Evolutionary conservation across 2,113 vertebrate species (phyloP).

Genomic region (Holacanthus passer): DNA sequence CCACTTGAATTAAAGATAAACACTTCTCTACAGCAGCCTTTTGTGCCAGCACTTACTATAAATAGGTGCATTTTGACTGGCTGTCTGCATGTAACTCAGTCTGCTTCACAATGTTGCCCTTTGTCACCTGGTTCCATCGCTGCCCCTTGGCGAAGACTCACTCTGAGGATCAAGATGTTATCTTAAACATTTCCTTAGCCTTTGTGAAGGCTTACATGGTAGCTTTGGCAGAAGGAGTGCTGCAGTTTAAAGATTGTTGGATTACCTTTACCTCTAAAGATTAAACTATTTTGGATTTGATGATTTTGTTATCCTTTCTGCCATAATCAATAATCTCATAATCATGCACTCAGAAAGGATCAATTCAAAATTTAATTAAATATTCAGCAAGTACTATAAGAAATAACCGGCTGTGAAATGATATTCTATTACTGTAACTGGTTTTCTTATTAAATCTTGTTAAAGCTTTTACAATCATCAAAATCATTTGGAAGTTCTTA

Average conservation of each 20-base stretch:
- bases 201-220: background rate
- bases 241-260: background rate
- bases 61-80: slow-evolving; percentile 68
- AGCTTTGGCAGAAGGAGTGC: background rate
- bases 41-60: slow-evolving; percentile 71
- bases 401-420: background rate
- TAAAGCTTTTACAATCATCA: background rate
- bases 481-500: background rate
- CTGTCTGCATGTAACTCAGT: slow-evolving; percentile 57
- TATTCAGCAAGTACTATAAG: no score
- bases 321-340: background rate
- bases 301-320: background rate
- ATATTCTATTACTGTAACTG: background rate
- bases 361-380: background rate
- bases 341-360: background rate
- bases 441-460: background rate
- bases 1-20: slow-evolving; percentile 81
- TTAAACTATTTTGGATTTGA: background rate
- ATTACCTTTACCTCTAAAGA: background rate
- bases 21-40: slow-evolving; percentile 45
- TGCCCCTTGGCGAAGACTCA: slow-evolving; percentile 39
- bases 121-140: slow-evolving; percentile 46
- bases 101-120: background rate
- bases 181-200: slow-evolving; percentile 13
- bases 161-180: slow-evolving; percentile 28